These are phyloP conservation scores for Acleris laterana DNA, from an alignment of 2,888 invertebrate species.

Conservation along the genomic window DNA sequence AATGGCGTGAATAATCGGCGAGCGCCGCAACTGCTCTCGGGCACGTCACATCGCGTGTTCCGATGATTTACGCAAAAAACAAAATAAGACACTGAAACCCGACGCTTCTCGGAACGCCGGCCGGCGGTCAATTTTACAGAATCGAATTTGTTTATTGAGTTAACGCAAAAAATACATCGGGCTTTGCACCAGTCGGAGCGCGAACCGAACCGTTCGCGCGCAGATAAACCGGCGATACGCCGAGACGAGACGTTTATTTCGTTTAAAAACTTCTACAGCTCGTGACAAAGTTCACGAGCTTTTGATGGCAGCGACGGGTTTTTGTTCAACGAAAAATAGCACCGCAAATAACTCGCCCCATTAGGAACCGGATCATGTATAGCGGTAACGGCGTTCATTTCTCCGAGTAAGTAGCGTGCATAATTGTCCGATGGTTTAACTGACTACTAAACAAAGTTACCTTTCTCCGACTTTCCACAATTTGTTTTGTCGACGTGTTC, in stretches of 20 bases:
- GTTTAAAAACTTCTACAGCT: constrained; percentile 19
- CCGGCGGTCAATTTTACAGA: constrained; percentile 39
- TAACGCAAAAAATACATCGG: constrained; percentile 34
- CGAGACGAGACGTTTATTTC: constrained; percentile 21
- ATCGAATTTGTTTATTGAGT: constrained; percentile 43
- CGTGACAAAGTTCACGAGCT: constrained; percentile 25
- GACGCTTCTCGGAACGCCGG: constrained; percentile 53
- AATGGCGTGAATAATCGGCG: constrained; percentile 67
- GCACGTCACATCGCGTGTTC: constrained; percentile 72
- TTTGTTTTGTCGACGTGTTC: constrained; percentile 31
- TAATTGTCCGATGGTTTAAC: constrained; percentile 23
- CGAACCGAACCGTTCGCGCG: constrained; percentile 17
- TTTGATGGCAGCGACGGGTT: constrained; percentile 20
- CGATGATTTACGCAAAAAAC: constrained; percentile 51
- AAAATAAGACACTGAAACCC: constrained; percentile 57
- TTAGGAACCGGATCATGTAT: constrained; percentile 28
- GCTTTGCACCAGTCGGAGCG: constrained; percentile 11
- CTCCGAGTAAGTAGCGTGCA: constrained; percentile 23
- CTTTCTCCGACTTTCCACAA: constrained; percentile 35
- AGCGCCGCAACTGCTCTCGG: constrained; percentile 56
- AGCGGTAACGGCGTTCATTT: constrained; percentile 21
- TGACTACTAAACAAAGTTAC: constrained; percentile 33
- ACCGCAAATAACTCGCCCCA: constrained; percentile 9
- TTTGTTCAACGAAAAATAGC: constrained; percentile 17
- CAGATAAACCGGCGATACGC: constrained; percentile 26